Percentiles rank a stretch among this genome's conserved stretches.
Evolutionary conservation across 23 tunicate genomes (phyloP).

Genomic region (Corella eumyota): DNA sequence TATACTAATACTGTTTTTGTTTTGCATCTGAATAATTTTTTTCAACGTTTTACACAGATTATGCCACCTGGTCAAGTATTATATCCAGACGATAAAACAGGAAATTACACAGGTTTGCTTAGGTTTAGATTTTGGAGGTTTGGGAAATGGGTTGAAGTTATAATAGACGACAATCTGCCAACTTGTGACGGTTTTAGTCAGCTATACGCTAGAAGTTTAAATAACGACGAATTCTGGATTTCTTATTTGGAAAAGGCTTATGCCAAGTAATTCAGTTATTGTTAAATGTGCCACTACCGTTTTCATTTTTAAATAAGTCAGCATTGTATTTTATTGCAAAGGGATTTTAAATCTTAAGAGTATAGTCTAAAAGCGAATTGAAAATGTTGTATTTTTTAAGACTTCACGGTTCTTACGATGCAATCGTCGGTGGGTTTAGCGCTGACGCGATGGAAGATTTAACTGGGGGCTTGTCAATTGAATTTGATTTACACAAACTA

Average conservation of each 20-base stretch:
- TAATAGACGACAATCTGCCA: conserved; percentile 49
- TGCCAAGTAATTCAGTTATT: conserved; percentile 61
- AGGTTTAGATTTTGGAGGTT: conserved; percentile 39
- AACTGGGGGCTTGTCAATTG: conserved; percentile 74
- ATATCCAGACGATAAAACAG: neutral
- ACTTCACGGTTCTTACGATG: conserved; percentile 66
- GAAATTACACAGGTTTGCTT: conserved; percentile 16
- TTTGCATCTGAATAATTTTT: too few relatives aligned
- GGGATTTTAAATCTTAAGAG: too few relatives aligned
- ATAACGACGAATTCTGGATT: conserved; percentile 53
- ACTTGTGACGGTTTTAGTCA: conserved; percentile 9
- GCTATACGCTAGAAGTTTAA: conserved; percentile 21
- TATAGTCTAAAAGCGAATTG: too few relatives aligned
- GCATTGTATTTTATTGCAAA: too few relatives aligned
- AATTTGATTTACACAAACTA: neutral
- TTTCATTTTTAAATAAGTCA: too few relatives aligned
- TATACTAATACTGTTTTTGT: too few relatives aligned
- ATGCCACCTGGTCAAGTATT: conserved; percentile 15
- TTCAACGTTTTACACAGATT: conserved; percentile 3
- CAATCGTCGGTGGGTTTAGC: conserved; percentile 64
- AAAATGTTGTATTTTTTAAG: conserved; percentile 14
- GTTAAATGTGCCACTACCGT: too few relatives aligned
- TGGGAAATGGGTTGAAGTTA: conserved; percentile 54
- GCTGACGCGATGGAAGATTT: conserved; percentile 89
- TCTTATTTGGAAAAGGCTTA: conserved; percentile 54